Evolutionary conservation across 2,797 vertebrate genomes (phyloP).

Genomic region (Danionella dracula): DNA sequence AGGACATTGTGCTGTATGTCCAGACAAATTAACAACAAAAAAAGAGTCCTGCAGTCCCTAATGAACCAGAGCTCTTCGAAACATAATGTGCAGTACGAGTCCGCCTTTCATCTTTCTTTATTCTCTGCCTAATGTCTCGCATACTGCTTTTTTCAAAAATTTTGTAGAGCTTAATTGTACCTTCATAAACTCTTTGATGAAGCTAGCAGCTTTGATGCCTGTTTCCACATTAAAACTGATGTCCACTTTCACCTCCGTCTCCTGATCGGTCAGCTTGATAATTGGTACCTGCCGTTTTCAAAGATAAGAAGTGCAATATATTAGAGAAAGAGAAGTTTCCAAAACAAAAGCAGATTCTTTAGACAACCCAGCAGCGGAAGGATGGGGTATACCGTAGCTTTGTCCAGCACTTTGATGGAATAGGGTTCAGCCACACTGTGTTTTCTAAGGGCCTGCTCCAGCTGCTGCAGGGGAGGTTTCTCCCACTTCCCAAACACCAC

Average conservation of each 20-base stretch:
- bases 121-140: too few relatives aligned
- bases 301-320: not conserved
- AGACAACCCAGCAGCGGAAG: not conserved
- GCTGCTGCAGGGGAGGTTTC: constrained; percentile 84
- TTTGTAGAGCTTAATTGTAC: constrained; percentile 55
- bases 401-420: constrained; percentile 98
- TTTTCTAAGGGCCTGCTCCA: constrained; percentile 92
- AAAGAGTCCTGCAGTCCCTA: too few relatives aligned
- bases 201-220: constrained; percentile 90
- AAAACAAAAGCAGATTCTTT: too few relatives aligned
- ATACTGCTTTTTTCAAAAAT: too few relatives aligned
- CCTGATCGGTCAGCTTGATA: constrained; percentile 96
- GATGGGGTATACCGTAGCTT: constrained; percentile 82
- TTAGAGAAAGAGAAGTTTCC: too few relatives aligned
- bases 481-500: constrained; percentile 98
- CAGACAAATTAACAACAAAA: too few relatives aligned
- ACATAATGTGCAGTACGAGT: too few relatives aligned
- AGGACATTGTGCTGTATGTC: too few relatives aligned
- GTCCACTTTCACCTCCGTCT: constrained; percentile 97
- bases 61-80: too few relatives aligned
- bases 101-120: too few relatives aligned
- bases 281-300: constrained; percentile 82
- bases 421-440: constrained; percentile 88
- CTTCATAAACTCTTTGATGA: constrained; percentile 95
- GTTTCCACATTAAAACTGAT: constrained; percentile 98